These are phyloP conservation scores for Ophiothrix spiculata DNA, from an alignment of 35 echinoderm and acorn worm species.

Conservation along the genomic window DNA sequence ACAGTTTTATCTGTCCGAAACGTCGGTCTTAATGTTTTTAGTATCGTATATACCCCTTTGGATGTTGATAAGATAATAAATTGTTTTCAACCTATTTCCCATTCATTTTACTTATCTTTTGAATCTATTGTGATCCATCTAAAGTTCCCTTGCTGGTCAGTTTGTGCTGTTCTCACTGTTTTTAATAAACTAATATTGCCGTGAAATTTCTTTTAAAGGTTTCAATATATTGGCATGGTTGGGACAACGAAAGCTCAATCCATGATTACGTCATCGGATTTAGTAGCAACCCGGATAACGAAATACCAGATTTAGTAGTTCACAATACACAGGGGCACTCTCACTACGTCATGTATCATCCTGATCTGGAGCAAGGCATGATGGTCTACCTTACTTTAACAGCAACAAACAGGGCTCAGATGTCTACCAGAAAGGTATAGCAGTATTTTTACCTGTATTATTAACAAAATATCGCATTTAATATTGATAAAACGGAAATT, in stretches of 20 bases:
- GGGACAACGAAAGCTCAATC: conserved; percentile 17
- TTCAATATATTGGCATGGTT: conserved; percentile 16
- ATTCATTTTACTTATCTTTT: neutral
- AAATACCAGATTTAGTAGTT: neutral
- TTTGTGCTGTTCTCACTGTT: neutral
- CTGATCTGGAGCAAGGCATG: conserved; percentile 23
- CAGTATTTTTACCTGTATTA: neutral
- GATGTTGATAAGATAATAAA: neutral
- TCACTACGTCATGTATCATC: conserved; percentile 26
- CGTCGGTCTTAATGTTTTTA: neutral
- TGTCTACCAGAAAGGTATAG: conserved; percentile 26
- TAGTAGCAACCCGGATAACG: conserved; percentile 13
- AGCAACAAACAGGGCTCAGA: conserved; percentile 34
- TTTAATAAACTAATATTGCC: neutral
- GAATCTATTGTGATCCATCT: neutral
- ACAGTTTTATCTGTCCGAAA: too few species aligned
- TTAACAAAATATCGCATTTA: too few species aligned
- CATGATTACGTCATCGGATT: conserved; percentile 30
- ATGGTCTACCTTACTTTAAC: conserved; percentile 20
- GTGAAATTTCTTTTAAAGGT: conserved; percentile 14
- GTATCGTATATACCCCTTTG: neutral
- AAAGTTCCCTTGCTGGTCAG: neutral
- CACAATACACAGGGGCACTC: conserved; percentile 12
- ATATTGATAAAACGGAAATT: too few species aligned
- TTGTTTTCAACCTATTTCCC: neutral